Conservation (phyloP, 2,113 vertebrate species). For the Lynx canadensis region DNA sequence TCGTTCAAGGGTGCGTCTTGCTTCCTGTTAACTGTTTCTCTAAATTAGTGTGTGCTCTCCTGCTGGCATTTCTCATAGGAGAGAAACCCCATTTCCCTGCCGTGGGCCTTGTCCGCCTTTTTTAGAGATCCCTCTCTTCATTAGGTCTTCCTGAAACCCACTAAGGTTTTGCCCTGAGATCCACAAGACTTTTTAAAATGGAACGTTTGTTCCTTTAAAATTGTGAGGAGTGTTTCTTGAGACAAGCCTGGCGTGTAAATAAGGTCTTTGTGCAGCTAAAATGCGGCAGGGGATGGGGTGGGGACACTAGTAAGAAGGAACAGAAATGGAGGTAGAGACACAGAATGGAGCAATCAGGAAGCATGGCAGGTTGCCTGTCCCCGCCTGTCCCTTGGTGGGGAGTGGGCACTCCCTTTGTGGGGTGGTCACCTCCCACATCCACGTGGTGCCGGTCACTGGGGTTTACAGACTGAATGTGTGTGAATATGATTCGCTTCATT, state of each 20-base stretch:
- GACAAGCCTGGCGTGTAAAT: background rate
- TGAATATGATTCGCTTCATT: background rate
- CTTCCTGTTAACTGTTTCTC: background rate
- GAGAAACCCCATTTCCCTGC: background rate
- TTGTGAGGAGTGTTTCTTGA: background rate
- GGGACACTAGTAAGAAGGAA: rapidly evolving
- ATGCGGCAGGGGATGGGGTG: background rate
- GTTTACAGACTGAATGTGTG: background rate
- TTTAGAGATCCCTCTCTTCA: background rate
- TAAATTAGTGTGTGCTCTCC: background rate
- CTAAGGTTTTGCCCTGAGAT: background rate
- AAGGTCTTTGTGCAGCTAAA: background rate
- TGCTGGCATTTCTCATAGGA: background rate
- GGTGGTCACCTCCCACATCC: rapidly evolving
- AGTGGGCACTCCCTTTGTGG: rapidly evolving
- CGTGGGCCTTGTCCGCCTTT: background rate
- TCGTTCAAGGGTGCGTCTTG: rapidly evolving
- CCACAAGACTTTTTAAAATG: background rate
- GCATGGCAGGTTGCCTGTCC: rapidly evolving
- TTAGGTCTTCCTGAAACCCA: background rate
- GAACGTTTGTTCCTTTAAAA: background rate
- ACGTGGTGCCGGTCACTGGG: background rate
- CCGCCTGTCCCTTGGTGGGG: rapidly evolving
- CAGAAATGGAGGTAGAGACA: background rate
- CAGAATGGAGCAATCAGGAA: background rate